phyloP scores from a whole-genome alignment of 2,797 vertebrate genomes.

The Peromyscus nudipes region DNA sequence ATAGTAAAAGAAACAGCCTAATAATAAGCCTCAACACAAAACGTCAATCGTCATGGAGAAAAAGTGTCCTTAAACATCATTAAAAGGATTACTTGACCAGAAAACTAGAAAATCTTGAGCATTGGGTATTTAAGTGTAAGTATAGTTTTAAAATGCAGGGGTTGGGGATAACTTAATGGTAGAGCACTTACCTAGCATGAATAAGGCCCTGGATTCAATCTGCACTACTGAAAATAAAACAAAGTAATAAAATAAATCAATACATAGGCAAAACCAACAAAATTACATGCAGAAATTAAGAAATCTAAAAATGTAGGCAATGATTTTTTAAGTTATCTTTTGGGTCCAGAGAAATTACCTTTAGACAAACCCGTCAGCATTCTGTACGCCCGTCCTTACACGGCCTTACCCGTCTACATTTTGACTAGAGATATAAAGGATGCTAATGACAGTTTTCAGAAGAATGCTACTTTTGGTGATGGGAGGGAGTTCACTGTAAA shows the following conservation, averaged over 20 bases:
- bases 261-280: not conserved
- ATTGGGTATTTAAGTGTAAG: not conserved
- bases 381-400: too few species aligned
- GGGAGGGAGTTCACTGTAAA: not conserved
- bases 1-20: not conserved
- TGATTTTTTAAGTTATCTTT: not conserved
- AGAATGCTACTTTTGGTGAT: not conserved
- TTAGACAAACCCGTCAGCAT: not conserved
- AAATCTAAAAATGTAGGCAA: not conserved
- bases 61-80: not conserved
- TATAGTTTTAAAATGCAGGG: not conserved
- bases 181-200: not conserved
- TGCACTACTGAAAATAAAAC: not conserved
- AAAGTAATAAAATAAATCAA: not conserved
- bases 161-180: not conserved
- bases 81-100: not conserved
- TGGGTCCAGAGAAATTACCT: not conserved
- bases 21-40: not conserved
- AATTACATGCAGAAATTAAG: conserved; percentile 15
- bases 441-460: not conserved
- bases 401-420: not conserved
- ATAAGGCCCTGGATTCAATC: not conserved
- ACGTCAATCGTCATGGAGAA: not conserved
- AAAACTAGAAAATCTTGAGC: conserved; percentile 21
- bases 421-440: not conserved